A percentile compares a stretch with the other conserved stretches of the same genome.
phyloP scores from a whole-genome alignment of 2,113 vertebrate species.

The Erythrocercus mccallii region DNA sequence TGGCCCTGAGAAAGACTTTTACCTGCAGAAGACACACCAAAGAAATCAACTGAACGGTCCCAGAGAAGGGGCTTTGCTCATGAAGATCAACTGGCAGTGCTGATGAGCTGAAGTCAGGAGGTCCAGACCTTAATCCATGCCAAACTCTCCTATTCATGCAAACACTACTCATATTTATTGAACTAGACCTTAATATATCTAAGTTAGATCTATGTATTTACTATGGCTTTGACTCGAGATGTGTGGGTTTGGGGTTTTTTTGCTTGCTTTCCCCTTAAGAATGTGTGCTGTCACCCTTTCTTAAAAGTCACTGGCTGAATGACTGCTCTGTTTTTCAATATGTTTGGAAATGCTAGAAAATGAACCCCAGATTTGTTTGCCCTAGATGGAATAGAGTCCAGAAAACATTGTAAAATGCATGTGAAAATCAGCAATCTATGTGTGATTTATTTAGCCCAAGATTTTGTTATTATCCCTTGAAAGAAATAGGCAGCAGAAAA shows the following conservation, averaged over 20 bases:
- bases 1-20: conserved; percentile 46
- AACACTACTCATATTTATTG: background rate
- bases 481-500: background rate
- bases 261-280: background rate
- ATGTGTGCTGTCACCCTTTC: background rate
- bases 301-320: background rate
- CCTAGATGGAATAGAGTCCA: background rate
- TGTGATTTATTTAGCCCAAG: background rate
- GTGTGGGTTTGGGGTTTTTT: background rate
- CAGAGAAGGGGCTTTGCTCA: background rate
- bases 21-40: background rate
- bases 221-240: background rate
- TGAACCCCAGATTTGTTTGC: background rate
- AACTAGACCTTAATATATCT: background rate
- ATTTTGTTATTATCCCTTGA: background rate
- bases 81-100: background rate
- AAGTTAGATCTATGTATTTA: background rate
- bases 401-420: background rate
- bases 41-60: background rate
- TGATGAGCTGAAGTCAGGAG: background rate
- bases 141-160: background rate
- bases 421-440: background rate
- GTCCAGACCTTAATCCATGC: background rate
- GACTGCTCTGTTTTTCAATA: background rate
- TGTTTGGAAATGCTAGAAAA: background rate